Percentiles rank a stretch among this genome's conserved stretches.
These are phyloP conservation scores for Phymanthus crucifer DNA, from an alignment of 92 coral and sea anemone genomes.

Conservation along the genomic window DNA sequence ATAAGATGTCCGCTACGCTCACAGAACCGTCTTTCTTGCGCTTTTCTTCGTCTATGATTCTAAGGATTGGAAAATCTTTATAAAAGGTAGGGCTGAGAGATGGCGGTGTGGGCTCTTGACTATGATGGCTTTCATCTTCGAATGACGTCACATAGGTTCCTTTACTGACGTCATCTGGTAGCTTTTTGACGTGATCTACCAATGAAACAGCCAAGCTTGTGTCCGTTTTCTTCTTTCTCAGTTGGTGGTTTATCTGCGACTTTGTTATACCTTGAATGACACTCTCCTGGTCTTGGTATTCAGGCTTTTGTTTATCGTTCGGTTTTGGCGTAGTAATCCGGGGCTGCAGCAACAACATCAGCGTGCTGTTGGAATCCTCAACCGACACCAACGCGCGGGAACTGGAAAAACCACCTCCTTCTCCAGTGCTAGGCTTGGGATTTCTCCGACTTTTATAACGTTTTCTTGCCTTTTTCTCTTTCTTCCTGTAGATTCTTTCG, in stretches of 20 bases:
- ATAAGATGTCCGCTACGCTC: conserved; percentile 13
- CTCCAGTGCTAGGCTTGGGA: conserved; percentile 13
- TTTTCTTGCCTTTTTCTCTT: conserved; percentile 12
- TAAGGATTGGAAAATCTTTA: conserved; percentile 17
- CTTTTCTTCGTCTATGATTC: conserved; percentile 5
- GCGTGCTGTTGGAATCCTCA: conserved; percentile 13
- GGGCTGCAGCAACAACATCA: conserved; percentile 15
- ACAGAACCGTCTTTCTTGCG: background rate
- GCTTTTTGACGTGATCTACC: conserved; percentile 2
- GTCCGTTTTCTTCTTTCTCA: background rate
- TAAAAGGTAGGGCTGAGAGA: conserved; percentile 9
- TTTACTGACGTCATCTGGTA: background rate
- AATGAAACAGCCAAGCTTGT: conserved; percentile 12
- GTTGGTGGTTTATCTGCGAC: conserved; percentile 17
- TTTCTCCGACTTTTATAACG: conserved; percentile 11
- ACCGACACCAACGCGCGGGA: background rate
- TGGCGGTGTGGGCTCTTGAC: conserved; percentile 23
- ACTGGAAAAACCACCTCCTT: background rate
- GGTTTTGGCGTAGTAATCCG: background rate
- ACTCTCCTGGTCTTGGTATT: background rate
- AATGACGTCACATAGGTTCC: background rate
- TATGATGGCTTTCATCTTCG: background rate
- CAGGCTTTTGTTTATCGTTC: background rate
- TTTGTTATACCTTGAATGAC: conserved; percentile 7
- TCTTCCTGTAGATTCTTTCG: conserved; percentile 37